Base-by-base conservation (phyloP, 2,797 vertebrate species). In the Clarias pachynema region DNA sequence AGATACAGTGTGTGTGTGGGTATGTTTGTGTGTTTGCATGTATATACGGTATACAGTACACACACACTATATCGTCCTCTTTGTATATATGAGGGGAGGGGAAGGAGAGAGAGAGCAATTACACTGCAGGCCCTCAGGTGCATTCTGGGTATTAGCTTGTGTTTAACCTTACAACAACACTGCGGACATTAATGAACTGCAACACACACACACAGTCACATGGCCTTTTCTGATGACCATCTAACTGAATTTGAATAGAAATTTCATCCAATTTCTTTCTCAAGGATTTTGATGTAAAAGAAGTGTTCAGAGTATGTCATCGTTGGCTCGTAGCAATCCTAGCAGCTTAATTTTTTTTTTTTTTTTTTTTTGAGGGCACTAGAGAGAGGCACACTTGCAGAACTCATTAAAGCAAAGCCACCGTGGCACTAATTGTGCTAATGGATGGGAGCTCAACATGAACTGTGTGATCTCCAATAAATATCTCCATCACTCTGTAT, bases 381-480 rank as follows among this genome's bases (percentile, higher is more conserved):
- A 84, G 70, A 87, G 79, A 85, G 60, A 86, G 83, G 87, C 72
- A 86, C 59, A 85, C 84, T 73, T 66, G 68, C 37, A 87, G 49
- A 70, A 37, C 62, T 86, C 59, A n/a, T 79, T 83, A 81, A 84
- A 85, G 69, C 62, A 81, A 82, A 68, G 65, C 66, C 49, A 70
- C 53, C 26, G n/a, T 24, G 29, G 70, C 57, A 84, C 85, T 89
- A 88, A 90, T 89, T 88, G 53, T 74, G 84, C 79, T 81, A 86
- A 86, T 49, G 86, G 81, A 92, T 75, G 10, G 66, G 79, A 84
- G 68, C 80, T 65, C 83, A 87, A 78, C n/a, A 65, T 72, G 80
- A 89, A 89, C 88, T 89, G 79, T 83, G 88, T 82, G 83, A 89
- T 86, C 85, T 82, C 70, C 80, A 81, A 87, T 87, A 86, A 86